Conservation (phyloP, 2,113 vertebrate species). For the Festucalex cinctus region DNA sequence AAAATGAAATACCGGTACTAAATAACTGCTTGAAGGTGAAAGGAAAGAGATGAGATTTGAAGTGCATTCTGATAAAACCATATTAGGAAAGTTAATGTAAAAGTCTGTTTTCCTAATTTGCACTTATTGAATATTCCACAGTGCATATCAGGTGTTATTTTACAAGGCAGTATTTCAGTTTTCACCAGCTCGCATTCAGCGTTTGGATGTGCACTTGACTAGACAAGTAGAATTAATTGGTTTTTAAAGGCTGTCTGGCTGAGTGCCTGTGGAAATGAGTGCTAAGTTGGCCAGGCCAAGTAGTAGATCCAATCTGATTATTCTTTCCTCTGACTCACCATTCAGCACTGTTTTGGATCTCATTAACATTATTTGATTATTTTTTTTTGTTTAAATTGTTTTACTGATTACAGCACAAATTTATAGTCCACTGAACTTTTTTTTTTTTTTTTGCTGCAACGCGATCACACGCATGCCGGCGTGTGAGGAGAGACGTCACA, state of each 20-base stretch:
- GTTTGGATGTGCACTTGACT: slow-evolving; percentile 24
- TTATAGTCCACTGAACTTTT: background rate
- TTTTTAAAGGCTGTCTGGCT: slow-evolving; percentile 29
- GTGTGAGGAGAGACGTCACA: no score
- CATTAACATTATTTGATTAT: background rate
- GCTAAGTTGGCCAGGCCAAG: slow-evolving; percentile 4
- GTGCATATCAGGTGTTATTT: slow-evolving; percentile 3
- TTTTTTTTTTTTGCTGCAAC: no score
- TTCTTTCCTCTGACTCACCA: background rate
- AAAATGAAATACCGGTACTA: no score
- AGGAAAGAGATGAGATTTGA: no score
- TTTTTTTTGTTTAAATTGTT: background rate
- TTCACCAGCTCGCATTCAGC: slow-evolving; percentile 21
- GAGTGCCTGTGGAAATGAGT: slow-evolving; percentile 25
- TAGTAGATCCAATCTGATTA: slow-evolving; percentile 4
- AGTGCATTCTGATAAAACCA: no score
- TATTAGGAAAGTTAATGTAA: background rate
- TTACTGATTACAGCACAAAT: background rate
- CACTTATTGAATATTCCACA: background rate
- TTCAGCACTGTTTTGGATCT: background rate
- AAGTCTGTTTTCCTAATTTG: background rate
- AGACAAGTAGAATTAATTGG: slow-evolving; percentile 33
- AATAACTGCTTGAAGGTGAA: no score
- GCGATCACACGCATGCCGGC: no score
- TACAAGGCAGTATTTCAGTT: slow-evolving; percentile 17